Conservation (phyloP, 2,113 vertebrate species). For the Megaceryle torquata region DNA sequence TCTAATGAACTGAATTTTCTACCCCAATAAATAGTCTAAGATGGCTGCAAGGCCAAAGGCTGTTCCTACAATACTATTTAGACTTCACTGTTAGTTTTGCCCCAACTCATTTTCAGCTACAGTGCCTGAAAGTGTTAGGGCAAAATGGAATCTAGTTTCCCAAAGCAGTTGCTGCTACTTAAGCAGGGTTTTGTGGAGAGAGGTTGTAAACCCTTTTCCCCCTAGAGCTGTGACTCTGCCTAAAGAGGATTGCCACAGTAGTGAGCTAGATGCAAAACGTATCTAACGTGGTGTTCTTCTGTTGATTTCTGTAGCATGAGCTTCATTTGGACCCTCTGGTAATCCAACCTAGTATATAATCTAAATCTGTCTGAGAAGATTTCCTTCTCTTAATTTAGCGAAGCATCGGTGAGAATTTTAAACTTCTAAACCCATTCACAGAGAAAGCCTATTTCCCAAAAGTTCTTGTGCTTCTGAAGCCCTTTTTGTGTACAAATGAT, state of each 20-base stretch:
- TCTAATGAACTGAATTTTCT: not conserved
- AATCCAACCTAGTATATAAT: not conserved
- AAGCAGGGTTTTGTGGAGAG: not conserved
- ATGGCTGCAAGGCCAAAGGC: not conserved
- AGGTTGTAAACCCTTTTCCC: not conserved
- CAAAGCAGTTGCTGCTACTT: not conserved
- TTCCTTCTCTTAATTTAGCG: not conserved
- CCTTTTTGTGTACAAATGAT: not conserved
- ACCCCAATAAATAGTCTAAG: not conserved
- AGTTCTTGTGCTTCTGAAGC: not conserved
- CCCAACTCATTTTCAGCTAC: not conserved
- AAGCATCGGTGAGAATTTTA: not conserved
- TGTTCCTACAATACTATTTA: not conserved
- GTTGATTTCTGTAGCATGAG: not conserved
- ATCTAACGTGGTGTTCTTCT: not conserved
- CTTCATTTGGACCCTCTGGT: not conserved
- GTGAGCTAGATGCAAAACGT: not conserved
- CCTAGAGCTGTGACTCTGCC: not conserved
- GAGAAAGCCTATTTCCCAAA: not conserved
- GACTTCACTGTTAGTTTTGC: not conserved
- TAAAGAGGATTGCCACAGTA: not conserved
- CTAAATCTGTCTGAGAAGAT: not conserved
- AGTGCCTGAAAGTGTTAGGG: not conserved
- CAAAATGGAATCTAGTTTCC: not conserved
- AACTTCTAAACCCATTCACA: not conserved